Evolutionary conservation across 1,140 invertebrate species (phyloP), one percentile per base, ranked within the genome.

Genomic region (Rhopalosiphum maidis): DNA sequence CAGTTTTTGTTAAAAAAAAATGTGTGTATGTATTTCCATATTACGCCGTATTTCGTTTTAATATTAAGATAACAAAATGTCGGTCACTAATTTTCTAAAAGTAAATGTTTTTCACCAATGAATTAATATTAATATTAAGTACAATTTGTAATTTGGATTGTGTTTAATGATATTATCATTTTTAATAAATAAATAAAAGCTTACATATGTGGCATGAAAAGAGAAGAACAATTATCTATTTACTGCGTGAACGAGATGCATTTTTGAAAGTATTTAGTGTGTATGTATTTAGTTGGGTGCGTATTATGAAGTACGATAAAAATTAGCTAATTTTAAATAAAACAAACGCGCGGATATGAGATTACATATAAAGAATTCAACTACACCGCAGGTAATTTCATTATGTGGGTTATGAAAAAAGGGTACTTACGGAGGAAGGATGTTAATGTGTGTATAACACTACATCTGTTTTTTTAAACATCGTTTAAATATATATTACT

Each of bases 401-500:
- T 90, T 90, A 25, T 60, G 88, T 68, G 54, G 54, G 37, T 68
- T 90, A 68, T 30, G 46, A 90, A 60, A 90, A 90, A 90, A 90
- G 23, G 41, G 89, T 43, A 90, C 41, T 68, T 90, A 68, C 3
- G 25, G 1, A 18, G 88, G 21, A 46, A 43, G 55, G 37, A 90
- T 43, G 55, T 90, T 68, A 90, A 90, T 90, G 37, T 54, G 86
- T 54, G 48, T 22, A 54, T 25, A 51, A 37, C 11, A 48, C 30
- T 89, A 54, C 11, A 43, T 68, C 37, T 90, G 54, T 25, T 90
- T 90, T 88, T 88, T 88, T 51, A 35, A 30, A 51, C 48, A n/a
- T 48, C 9, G 21, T 88, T 88, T 48, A 87, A 51, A 77, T 35
- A 77, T n/a, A n/a, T 18, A n/a, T 77, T n/a, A 54, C 46, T 86